phyloP scores from a whole-genome alignment of 2,888 invertebrate genomes.

The Reticulitermes lucifugus region DNA sequence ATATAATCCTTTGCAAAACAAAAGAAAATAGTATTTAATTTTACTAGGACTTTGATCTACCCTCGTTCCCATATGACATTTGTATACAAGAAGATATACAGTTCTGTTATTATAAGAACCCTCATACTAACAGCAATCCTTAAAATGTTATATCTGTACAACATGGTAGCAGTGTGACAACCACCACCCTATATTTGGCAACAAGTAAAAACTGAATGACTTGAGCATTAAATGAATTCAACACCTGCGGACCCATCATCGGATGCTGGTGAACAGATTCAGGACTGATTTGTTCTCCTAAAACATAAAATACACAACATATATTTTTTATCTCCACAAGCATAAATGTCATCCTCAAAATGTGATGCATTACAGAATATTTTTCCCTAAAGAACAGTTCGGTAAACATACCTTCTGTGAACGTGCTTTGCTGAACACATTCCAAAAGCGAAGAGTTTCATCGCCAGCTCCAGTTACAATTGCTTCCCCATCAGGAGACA shows the following conservation, averaged over 20 bases:
- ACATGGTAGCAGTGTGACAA: background rate
- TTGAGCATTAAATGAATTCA: background rate
- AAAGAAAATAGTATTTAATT: too few species aligned
- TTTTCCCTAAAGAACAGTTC: background rate
- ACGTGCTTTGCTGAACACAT: slow-evolving; percentile 97
- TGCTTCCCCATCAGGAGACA: slow-evolving; percentile 98
- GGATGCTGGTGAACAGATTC: slow-evolving; percentile 91
- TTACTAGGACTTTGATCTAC: too few species aligned
- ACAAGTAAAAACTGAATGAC: background rate
- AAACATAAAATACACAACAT: slow-evolving; percentile 52
- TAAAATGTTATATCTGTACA: background rate
- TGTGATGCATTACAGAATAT: background rate
- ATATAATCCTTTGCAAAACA: too few species aligned
- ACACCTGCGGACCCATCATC: slow-evolving; percentile 64
- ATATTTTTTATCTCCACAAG: too few species aligned
- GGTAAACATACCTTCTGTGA: slow-evolving; percentile 75
- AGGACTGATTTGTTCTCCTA: slow-evolving; percentile 91
- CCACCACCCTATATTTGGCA: background rate
- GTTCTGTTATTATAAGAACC: background rate
- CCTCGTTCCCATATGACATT: background rate
- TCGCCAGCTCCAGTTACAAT: slow-evolving; percentile 99
- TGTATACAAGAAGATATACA: background rate
- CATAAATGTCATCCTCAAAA: too few species aligned
- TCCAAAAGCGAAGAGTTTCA: slow-evolving; percentile 98
- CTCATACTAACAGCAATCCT: background rate